Conservation (phyloP, 2,888 invertebrate genomes). For the Leptura quadrifasciata region DNA sequence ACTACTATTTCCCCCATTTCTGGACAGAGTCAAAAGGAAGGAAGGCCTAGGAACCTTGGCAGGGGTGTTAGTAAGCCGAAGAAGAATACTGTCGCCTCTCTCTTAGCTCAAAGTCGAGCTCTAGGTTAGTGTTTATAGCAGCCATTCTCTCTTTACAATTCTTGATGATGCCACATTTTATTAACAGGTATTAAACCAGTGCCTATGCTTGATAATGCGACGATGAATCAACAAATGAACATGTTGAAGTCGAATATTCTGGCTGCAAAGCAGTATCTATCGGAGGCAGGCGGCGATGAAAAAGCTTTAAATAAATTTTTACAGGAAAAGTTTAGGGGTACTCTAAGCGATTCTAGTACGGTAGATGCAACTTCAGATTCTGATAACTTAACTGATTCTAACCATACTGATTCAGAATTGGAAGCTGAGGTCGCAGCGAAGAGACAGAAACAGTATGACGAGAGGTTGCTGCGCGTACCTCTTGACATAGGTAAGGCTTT, state of each 20-base stretch:
- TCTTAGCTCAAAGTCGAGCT: conserved; percentile 90
- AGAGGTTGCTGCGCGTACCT: conserved; percentile 80
- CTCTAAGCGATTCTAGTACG: conserved; percentile 76
- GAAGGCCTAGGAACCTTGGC: conserved; percentile 88
- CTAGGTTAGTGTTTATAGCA: conserved; percentile 74
- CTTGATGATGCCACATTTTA: background rate
- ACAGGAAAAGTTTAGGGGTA: conserved; percentile 77
- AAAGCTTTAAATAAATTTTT: conserved; percentile 73
- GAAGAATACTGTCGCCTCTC: conserved; percentile 93
- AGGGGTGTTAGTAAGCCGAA: conserved; percentile 93
- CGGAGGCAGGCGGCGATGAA: conserved; percentile 72
- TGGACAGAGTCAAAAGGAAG: conserved; percentile 79
- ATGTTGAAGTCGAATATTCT: conserved; percentile 78
- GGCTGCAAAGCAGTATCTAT: conserved; percentile 81
- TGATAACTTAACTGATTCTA: conserved; percentile 78
- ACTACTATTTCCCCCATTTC: conserved; percentile 55
- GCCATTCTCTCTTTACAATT: background rate
- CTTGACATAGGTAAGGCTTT: conserved; percentile 75
- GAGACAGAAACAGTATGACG: conserved; percentile 76
- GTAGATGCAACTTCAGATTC: conserved; percentile 78
- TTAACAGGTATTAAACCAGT: conserved; percentile 81
- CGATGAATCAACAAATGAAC: conserved; percentile 77
- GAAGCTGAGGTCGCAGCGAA: conserved; percentile 72
- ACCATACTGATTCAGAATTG: conserved; percentile 77
- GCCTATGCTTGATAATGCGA: conserved; percentile 76